Percentiles rank a stretch among this genome's conserved stretches.
These are phyloP conservation scores for Chironomus riparius DNA, from an alignment of 2,888 invertebrate genomes.

Conservation along the genomic window DNA sequence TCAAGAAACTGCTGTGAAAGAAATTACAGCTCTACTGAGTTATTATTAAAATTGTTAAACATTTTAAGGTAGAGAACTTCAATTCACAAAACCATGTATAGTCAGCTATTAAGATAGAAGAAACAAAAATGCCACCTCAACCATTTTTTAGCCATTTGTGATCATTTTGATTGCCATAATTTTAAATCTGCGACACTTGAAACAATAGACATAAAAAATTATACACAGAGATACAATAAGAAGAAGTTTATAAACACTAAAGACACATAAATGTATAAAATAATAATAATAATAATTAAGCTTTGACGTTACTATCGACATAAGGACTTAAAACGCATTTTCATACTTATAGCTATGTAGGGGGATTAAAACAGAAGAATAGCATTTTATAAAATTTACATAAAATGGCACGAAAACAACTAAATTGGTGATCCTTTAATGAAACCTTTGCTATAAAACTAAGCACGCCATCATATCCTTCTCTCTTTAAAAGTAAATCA, in stretches of 20 bases:
- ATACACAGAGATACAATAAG: background rate
- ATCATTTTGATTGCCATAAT: background rate
- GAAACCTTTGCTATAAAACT: no score
- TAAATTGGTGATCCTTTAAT: no score
- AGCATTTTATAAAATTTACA: no score
- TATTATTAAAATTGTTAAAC: background rate
- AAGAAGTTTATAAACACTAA: background rate
- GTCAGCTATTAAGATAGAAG: background rate
- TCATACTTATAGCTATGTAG: no score
- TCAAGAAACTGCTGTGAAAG: background rate
- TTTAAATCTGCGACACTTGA: slow-evolving; percentile 7
- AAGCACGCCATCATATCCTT: no score
- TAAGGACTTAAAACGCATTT: no score
- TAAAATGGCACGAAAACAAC: no score
- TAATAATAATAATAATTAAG: no score
- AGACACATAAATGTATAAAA: background rate
- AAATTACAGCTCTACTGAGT: background rate
- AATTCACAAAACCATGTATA: background rate
- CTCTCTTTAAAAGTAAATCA: no score
- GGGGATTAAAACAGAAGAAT: no score
- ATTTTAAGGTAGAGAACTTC: background rate
- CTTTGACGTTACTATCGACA: no score
- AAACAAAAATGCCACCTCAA: background rate
- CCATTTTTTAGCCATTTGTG: background rate
- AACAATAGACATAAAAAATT: background rate